Conservation (phyloP, 2,888 invertebrate genomes). For the Encarsia formosa region DNA sequence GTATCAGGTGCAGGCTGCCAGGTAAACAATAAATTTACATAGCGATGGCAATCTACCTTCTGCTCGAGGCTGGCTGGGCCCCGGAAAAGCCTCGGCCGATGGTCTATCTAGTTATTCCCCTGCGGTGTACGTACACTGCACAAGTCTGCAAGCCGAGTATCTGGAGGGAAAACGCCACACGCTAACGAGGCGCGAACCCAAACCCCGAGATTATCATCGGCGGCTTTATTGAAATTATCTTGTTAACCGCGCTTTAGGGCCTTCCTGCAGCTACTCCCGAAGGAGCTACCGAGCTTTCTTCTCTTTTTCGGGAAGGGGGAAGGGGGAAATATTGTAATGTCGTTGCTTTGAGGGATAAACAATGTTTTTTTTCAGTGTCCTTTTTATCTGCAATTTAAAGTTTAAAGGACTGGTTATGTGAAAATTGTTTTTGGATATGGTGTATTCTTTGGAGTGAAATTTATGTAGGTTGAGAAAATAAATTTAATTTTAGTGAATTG, state of each 20-base stretch:
- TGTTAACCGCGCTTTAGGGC: constrained; percentile 12
- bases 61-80: no score
- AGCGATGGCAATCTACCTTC: constrained; percentile 46
- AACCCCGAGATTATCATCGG: constrained; percentile 18
- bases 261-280: background rate
- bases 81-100: constrained; percentile 44
- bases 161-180: constrained; percentile 6
- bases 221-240: constrained; percentile 19
- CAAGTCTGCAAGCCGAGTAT: background rate
- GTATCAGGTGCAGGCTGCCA: no score
- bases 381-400: no score
- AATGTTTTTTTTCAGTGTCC: no score
- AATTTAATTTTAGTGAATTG: no score
- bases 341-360: no score
- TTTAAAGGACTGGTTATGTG: no score
- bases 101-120: constrained; percentile 43
- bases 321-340: no score
- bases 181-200: constrained; percentile 34
- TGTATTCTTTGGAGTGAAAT: no score
- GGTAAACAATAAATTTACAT: constrained; percentile 46
- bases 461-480: no score
- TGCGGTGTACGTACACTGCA: constrained; percentile 30
- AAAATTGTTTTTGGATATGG: no score
- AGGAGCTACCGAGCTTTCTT: background rate
- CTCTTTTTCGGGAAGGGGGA: background rate